Evolutionary conservation across 1,140 invertebrate genomes (phyloP).

Genomic region (Lethrus apterus): DNA sequence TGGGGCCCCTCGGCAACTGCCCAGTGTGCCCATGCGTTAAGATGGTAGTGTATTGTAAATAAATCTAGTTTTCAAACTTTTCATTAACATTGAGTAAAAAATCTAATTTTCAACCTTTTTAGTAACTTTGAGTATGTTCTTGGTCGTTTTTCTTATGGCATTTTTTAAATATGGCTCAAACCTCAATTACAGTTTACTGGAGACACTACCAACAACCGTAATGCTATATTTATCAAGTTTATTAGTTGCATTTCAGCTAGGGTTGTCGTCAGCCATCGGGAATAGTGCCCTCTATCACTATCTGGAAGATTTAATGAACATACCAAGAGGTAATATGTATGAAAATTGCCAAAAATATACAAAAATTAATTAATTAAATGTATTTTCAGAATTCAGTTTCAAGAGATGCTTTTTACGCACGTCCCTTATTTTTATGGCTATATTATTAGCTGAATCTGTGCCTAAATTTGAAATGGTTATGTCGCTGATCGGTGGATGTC

Average conservation of each 20-base stretch:
- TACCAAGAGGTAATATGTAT: slow-evolving; percentile 54
- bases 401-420: slow-evolving; percentile 69
- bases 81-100: too few relatives aligned
- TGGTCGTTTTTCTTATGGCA: slow-evolving; percentile 53
- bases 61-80: too few relatives aligned
- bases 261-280: slow-evolving; percentile 65
- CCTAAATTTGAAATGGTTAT: slow-evolving; percentile 86
- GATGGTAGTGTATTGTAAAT: too few relatives aligned
- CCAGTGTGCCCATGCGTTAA: too few relatives aligned
- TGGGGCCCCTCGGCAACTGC: too few relatives aligned
- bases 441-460: slow-evolving; percentile 73
- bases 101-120: too few relatives aligned
- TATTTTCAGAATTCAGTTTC: slow-evolving; percentile 66
- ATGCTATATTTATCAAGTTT: slow-evolving; percentile 54
- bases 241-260: slow-evolving; percentile 64
- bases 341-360: too few relatives aligned
- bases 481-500: slow-evolving; percentile 74
- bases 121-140: slow-evolving; percentile 56
- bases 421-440: slow-evolving; percentile 57
- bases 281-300: slow-evolving; percentile 69
- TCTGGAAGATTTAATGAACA: slow-evolving; percentile 53
- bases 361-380: background rate
- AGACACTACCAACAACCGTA: slow-evolving; percentile 55
- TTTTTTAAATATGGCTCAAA: slow-evolving; percentile 53
- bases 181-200: slow-evolving; percentile 45